These are phyloP conservation scores for Callimorpha dominula DNA, from an alignment of 2,888 invertebrate species.

Conservation along the genomic window DNA sequence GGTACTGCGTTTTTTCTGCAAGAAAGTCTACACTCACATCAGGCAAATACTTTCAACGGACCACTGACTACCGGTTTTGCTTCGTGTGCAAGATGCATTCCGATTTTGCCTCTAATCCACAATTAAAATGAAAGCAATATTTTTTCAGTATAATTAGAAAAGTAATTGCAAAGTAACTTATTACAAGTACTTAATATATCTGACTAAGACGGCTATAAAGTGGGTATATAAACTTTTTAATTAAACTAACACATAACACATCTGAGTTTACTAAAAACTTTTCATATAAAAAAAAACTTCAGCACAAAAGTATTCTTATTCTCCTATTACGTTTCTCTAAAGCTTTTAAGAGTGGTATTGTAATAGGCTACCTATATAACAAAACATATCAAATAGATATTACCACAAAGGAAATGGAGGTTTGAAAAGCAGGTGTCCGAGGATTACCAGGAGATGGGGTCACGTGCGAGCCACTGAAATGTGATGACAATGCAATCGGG, in stretches of 20 bases:
- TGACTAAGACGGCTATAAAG: background rate
- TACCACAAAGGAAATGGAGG: conserved; percentile 59
- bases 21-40: conserved; percentile 80
- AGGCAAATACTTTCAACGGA: conserved; percentile 79
- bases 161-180: conserved; percentile 17
- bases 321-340: background rate
- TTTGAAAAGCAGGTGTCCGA: conserved; percentile 81
- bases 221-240: background rate
- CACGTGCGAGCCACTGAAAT: conserved; percentile 78
- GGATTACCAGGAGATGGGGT: conserved; percentile 81
- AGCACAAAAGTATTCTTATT: conserved; percentile 2
- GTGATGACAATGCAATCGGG: conserved; percentile 82
- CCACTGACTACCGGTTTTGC: conserved; percentile 76
- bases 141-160: conserved; percentile 15
- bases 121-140: conserved; percentile 41
- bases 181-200: background rate
- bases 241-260: background rate
- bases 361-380: conserved; percentile 20
- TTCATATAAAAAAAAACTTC: background rate
- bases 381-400: conserved; percentile 44
- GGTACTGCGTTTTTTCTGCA: conserved; percentile 73
- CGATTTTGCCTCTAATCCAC: conserved; percentile 43
- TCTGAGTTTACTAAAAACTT: background rate
- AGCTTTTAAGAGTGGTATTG: background rate
- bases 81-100: conserved; percentile 61